A percentile compares a stretch with the other conserved stretches of the same genome.
These are phyloP conservation scores for Actinia equina DNA, from an alignment of 64 coral and sea anemone genomes.

Conservation along the genomic window DNA sequence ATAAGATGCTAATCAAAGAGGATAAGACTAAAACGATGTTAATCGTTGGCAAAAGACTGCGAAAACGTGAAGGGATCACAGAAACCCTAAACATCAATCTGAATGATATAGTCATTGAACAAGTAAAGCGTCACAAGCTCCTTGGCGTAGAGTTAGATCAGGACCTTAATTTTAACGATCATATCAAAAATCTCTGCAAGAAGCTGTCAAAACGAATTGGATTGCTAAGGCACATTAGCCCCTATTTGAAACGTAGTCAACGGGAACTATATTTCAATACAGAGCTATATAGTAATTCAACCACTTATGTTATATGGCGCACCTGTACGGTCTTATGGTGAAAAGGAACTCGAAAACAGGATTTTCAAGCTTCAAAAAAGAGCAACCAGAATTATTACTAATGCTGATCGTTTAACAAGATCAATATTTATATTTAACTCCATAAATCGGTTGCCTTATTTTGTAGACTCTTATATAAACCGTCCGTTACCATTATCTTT, in stretches of 20 bases:
- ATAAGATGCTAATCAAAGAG: slow-evolving; percentile 8
- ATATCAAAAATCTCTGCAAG: too few relatives aligned
- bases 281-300: slow-evolving; percentile 3
- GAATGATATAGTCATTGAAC: not conserved
- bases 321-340: slow-evolving; percentile 17
- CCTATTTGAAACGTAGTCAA: slow-evolving; percentile 16
- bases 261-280: slow-evolving; percentile 21
- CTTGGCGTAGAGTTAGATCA: not conserved
- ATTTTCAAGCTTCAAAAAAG: slow-evolving; percentile 28
- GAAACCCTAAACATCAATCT: not conserved
- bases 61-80: not conserved
- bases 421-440: slow-evolving; percentile 22
- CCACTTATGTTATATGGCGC: slow-evolving; percentile 30
- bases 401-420: not conserved
- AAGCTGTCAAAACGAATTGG: too few relatives aligned
- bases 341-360: slow-evolving; percentile 4
- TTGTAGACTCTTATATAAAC: not conserved
- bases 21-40: slow-evolving; percentile 19
- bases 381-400: slow-evolving; percentile 21
- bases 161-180: too few relatives aligned
- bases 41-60: not conserved
- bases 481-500: not conserved
- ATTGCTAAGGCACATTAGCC: not conserved
- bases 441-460: slow-evolving; percentile 31
- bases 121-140: not conserved